These are phyloP conservation scores for Clarias fuscus DNA, from an alignment of 2,797 vertebrate species.

Conservation along the genomic window DNA sequence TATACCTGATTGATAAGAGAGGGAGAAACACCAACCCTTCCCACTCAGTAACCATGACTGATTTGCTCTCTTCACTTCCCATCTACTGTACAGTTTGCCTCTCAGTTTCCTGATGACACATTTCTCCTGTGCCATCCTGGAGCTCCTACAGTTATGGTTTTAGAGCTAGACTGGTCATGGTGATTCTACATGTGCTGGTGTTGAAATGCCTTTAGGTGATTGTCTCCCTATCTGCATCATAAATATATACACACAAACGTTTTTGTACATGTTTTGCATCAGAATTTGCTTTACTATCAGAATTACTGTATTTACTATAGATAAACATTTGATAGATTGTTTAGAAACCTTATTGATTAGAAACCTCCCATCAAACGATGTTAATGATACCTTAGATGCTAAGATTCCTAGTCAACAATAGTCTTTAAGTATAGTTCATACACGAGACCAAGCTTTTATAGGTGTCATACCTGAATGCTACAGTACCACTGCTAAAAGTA, in stretches of 20 bases:
- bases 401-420: not conserved
- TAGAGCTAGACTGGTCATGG: not conserved
- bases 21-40: not conserved
- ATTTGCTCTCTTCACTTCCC: not conserved
- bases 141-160: not conserved
- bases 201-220: not conserved
- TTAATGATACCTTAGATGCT: not conserved
- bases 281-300: not conserved
- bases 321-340: slow-evolving; percentile 6
- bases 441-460: not conserved
- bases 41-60: not conserved
- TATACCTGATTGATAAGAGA: not conserved
- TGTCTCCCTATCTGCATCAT: not conserved
- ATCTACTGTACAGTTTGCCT: not conserved
- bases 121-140: not conserved
- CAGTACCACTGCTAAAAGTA: not conserved
- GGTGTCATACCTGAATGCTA: not conserved
- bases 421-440: not conserved
- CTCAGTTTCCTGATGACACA: not conserved
- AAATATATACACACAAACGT: not conserved
- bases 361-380: not conserved
- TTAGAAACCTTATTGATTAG: not conserved
- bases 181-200: not conserved
- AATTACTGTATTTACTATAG: not conserved
- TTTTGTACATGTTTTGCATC: not conserved